Evolutionary conservation across 2,888 invertebrate species (phyloP), one percentile per base, ranked within the genome.

Genomic region (Agrotis exclamationis): DNA sequence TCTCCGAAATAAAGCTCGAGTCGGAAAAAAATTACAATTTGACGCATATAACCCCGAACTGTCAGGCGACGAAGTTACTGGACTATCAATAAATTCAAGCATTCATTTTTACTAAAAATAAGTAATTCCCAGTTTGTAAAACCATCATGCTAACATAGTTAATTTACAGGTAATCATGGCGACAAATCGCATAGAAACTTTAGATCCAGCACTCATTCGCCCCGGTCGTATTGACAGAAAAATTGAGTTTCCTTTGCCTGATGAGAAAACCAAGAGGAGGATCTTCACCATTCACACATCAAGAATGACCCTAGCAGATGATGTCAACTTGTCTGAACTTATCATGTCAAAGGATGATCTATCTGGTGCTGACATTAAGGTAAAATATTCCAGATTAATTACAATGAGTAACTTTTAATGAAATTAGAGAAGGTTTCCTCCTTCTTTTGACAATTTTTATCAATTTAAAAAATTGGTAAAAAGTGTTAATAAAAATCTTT

Each of bases 291-390:
- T 99, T 88, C 99, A 99, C 94, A 99, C 99, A 1, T 99, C 99
- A n/a, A 97, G 99, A 82, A 99, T 99, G 99, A 99, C 99, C 0
- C 96, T 99, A 72, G 98, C 99, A 14, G 98, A 98, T 77, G 99
- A 99, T 95, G 99, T 99, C 13, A 99, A 99, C 91, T 97, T 99
- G 16, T 99, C 98, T 74, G 99, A 99, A 93, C 97, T 99, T 64
- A 99, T 99, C 80, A 99, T 99, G 99, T 99, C 99, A 6, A 99
- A 99, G 93, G 99, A 99, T 96, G 99, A 99, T 96, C 97, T 99
- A 20, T 99, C 99, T 65, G 99, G 99, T 24, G 99, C 99, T 77
- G 99, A 99, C 93, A 99, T 99, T 84, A 99, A 99, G 97, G 98
- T 98, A 94, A 81, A 50, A 47, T 39, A 16, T 44, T 53, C 7